Conservation (phyloP, 2,797 vertebrate species). For the Squalus acanthias region DNA sequence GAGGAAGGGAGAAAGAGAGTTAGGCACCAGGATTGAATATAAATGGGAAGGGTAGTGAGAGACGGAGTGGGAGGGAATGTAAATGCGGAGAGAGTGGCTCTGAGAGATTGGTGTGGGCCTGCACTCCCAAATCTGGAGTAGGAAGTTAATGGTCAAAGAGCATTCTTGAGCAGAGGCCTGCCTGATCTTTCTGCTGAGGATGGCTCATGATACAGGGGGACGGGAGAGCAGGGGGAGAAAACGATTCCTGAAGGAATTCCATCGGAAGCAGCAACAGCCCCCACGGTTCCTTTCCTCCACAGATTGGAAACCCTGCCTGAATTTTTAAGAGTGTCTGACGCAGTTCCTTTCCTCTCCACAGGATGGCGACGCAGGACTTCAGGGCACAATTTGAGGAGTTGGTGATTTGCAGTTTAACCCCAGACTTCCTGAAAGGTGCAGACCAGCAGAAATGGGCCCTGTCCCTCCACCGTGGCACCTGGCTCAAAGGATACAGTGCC, state of each 20-base stretch:
- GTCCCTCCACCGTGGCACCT: not conserved
- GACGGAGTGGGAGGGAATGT: too few relatives aligned
- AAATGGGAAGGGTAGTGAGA: too few relatives aligned
- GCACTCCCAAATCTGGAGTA: not conserved
- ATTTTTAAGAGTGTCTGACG: not conserved
- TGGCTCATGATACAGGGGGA: not conserved
- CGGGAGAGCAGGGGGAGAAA: not conserved
- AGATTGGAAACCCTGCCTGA: not conserved
- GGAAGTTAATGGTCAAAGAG: not conserved
- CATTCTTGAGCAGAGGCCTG: not conserved
- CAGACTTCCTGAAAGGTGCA: not conserved
- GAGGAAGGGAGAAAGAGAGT: too few relatives aligned
- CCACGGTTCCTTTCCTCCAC: not conserved
- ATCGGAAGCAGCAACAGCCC: not conserved
- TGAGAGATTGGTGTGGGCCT: too few relatives aligned
- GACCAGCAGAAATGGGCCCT: not conserved
- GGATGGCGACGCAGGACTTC: slow-evolving; percentile 12
- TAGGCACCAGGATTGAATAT: too few relatives aligned
- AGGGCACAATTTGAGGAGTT: not conserved
- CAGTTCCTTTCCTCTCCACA: not conserved
- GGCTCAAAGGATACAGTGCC: not conserved
- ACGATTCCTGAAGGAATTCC: not conserved
- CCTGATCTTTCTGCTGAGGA: not conserved
- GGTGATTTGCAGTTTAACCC: not conserved
- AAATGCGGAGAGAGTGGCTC: too few relatives aligned